Evolutionary conservation across 2,113 vertebrate species (phyloP), one percentile per base, ranked within the genome.

Genomic region (Glaucidium brasilianum): DNA sequence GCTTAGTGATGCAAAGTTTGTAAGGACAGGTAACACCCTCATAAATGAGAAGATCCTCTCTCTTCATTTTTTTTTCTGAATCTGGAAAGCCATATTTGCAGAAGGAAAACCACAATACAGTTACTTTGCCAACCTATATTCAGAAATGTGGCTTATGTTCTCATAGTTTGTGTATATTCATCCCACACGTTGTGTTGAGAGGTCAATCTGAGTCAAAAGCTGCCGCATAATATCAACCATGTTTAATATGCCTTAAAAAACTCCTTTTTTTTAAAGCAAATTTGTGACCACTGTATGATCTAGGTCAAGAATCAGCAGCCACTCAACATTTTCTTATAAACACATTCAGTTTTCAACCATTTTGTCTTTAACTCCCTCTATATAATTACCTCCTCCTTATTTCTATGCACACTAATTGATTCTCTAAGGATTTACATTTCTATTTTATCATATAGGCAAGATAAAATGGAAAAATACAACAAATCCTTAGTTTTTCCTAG

Each of bases 391-490:
- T 95, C 94, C 82, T 91, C 67, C 92, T 96, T 96, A 97, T 97
- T 94, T 97, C 85, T 97, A 95, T 94, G 92, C 97, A 92, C 93
- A 96, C 95, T 97, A 97, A 97, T 97, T 97, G 91, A 97, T 95
- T 96, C 97, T 97, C 96, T 92, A 83, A 96, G 96, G 97, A 97
- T 85, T 82, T 30, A 43, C 74, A 59, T 88, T 94, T 85, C 83
- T 95, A 82, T 94, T 97, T 97, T 95, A 95, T 90, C 92, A 93
- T 82, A 91, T 27, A 92, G 50, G 49, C 76, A 92, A 87, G 94
- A 96, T 85, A 96, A 96, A 96, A 90, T 73, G 56, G 64, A 97
- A 87, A 94, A 96, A 96, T 45, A 84, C 50, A 95, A 96, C 69
- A 95, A 94, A 87, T 73, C 8, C 43, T 87, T 87, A 88, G n/a